Base-by-base conservation (phyloP, 1,140 invertebrate species). In the silkworm (Bombyx mori) region DNA sequence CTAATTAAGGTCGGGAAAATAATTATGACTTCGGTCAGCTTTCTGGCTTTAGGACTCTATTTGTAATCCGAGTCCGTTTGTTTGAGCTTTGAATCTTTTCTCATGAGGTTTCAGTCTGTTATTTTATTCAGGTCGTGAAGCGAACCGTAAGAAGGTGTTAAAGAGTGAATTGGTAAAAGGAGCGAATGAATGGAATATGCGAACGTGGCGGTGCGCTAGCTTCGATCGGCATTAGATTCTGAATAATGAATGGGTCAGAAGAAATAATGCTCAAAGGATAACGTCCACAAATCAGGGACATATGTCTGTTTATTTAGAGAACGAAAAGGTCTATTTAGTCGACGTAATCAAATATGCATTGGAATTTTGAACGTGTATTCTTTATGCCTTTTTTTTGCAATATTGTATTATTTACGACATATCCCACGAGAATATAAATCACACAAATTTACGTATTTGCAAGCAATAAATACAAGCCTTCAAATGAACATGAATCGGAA, bases 141-240 rank as follows among this genome's bases (percentile, higher is more conserved):
- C 73, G 70, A 71, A 57, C 64, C 67, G 68, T 82, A 77, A 77
- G 73, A 75, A 81, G 77, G 77, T 80, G 80, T 79, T 82, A 81
- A 81, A 79, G 75, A 83, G 78, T 77, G 76, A 83, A 80, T 77
- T 71, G 75, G 73, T 65, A 69, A 73, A 79, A 75, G 68, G 73
- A 75, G 61, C 68, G 69, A 73, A 78, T 79, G 69, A 76, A 83
- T 81, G 72, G 71, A 75, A 77, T 79, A 78, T 75, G 70, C 62
- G 72, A 80, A 66, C 63, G 65, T 68, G 60, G 65, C 59, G 65
- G 68, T 44, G 55, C 54, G 61, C 61, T 68, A 61, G 62, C 62
- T 57, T 66, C 61, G 69, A 66, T 71, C 69, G 64, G 65, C 69
- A 64, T 69, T 70, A 57, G 58, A 52, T 52, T 57, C 60, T 79